phyloP scores from a whole-genome alignment of 2,113 vertebrate species.

The Heterotis niloticus region DNA sequence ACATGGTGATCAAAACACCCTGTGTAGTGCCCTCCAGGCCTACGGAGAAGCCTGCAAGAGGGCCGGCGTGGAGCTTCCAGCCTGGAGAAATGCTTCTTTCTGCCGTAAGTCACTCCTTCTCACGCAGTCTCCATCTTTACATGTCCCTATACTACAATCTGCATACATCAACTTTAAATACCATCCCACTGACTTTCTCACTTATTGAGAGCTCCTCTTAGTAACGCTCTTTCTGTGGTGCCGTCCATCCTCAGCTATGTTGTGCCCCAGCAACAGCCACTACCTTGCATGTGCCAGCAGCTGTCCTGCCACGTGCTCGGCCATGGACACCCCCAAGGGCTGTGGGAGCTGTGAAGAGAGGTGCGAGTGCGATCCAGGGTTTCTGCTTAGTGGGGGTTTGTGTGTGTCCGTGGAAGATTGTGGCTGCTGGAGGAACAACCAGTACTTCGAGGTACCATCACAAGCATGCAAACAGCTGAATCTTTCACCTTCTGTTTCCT shows the following conservation, averaged over 20 bases:
- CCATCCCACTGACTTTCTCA: background rate
- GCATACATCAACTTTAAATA: background rate
- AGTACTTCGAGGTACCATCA: slow-evolving; percentile 57
- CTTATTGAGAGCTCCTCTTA: background rate
- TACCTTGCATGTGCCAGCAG: slow-evolving; percentile 60
- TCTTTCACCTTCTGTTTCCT: background rate
- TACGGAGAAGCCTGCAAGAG: slow-evolving; percentile 64
- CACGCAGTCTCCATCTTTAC: too few relatives aligned
- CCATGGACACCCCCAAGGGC: slow-evolving; percentile 37
- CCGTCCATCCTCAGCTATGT: slow-evolving; percentile 43
- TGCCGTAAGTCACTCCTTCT: slow-evolving; percentile 59
- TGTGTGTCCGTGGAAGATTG: slow-evolving; percentile 62
- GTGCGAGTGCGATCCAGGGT: slow-evolving; percentile 64
- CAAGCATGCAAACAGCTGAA: background rate
- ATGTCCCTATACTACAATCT: background rate
- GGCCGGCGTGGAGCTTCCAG: slow-evolving; percentile 56
- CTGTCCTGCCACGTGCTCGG: slow-evolving; percentile 60
- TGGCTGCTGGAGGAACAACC: slow-evolving; percentile 62
- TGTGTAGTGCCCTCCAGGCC: slow-evolving; percentile 60
- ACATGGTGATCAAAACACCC: slow-evolving; percentile 46
- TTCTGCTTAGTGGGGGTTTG: slow-evolving; percentile 57
- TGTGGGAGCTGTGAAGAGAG: slow-evolving; percentile 63
- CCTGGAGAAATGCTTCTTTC: slow-evolving; percentile 69
- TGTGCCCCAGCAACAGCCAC: slow-evolving; percentile 61
- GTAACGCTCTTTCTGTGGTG: background rate